Evolutionary conservation across 2,797 vertebrate genomes (phyloP).

Genomic region (Parauchenoglanis ngamensis): DNA sequence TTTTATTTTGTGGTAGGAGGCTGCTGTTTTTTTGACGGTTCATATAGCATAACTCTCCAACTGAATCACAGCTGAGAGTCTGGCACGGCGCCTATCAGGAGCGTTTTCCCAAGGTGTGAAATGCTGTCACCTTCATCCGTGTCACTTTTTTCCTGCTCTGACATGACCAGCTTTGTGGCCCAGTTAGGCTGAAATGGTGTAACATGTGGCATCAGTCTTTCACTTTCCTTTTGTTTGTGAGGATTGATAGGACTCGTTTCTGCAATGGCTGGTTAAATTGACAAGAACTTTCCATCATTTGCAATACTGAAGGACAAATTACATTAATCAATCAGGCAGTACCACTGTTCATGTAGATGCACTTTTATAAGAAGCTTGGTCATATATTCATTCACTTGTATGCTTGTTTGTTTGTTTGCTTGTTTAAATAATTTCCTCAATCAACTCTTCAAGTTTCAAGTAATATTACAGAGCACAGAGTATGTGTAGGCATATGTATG

Average conservation of each 20-base stretch:
- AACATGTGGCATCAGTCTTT: slow-evolving; percentile 86
- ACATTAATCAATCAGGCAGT: background rate
- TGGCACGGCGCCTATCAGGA: slow-evolving; percentile 89
- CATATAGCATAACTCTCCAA: slow-evolving; percentile 67
- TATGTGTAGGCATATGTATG: too few species aligned
- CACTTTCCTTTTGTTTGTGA: slow-evolving; percentile 79
- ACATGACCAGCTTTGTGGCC: slow-evolving; percentile 78
- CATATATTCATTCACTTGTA: background rate
- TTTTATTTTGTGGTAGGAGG: slow-evolving; percentile 47
- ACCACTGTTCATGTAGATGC: background rate
- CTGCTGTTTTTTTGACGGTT: slow-evolving; percentile 77
- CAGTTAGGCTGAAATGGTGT: slow-evolving; percentile 89
- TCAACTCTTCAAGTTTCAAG: too few species aligned
- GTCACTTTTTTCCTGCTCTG: slow-evolving; percentile 73
- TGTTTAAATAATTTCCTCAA: background rate
- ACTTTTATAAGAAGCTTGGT: background rate
- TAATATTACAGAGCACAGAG: too few species aligned
- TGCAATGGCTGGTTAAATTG: slow-evolving; percentile 76
- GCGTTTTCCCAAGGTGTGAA: slow-evolving; percentile 98
- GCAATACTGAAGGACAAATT: slow-evolving; percentile 64
- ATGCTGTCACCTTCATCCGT: slow-evolving; percentile 91
- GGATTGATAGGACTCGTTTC: slow-evolving; percentile 79
- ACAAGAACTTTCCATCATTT: slow-evolving; percentile 76
- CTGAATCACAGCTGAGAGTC: slow-evolving; percentile 68
- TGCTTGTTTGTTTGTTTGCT: background rate